Evolutionary conservation across 2,113 vertebrate species (phyloP).

Genomic region (Sardina pilchardus): DNA sequence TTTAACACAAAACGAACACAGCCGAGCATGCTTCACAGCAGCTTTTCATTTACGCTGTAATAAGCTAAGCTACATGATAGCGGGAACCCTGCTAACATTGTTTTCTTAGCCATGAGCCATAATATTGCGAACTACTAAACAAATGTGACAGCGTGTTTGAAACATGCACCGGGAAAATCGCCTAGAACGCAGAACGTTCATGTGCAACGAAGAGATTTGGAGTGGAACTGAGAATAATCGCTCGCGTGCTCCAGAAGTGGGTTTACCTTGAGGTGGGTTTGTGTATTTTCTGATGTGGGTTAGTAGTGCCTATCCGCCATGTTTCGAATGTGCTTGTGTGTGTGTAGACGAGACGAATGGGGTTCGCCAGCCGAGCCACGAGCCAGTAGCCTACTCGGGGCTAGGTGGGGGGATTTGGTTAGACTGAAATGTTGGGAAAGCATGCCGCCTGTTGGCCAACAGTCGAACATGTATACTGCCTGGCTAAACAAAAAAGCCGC

Average conservation of each 20-base stretch:
- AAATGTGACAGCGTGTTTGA: neutral
- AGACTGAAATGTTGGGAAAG: neutral
- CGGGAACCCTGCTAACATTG: neutral
- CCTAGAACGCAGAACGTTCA: neutral
- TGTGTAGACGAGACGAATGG: constrained; percentile 33
- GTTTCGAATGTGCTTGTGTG: constrained; percentile 56
- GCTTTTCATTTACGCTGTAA: neutral
- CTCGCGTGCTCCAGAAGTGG: constrained; percentile 25
- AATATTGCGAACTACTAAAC: neutral
- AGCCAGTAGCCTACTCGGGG: neutral
- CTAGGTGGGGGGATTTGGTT: neutral
- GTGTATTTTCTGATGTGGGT: constrained; percentile 68
- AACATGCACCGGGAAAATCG: neutral
- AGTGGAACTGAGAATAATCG: constrained; percentile 33
- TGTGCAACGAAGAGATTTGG: constrained; percentile 3
- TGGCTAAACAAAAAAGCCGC: too few species aligned
- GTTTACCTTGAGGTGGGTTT: constrained; percentile 70
- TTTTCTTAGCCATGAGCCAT: neutral
- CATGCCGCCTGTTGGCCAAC: neutral
- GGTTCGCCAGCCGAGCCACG: neutral
- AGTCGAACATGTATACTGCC: neutral
- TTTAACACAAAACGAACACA: neutral
- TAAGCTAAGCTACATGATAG: neutral
- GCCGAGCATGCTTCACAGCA: constrained; percentile 21
- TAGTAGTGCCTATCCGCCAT: constrained; percentile 74